Evolutionary conservation across 2,797 vertebrate species (phyloP), one percentile per base, ranked within the genome.

Genomic region (Steatocranus sp.): DNA sequence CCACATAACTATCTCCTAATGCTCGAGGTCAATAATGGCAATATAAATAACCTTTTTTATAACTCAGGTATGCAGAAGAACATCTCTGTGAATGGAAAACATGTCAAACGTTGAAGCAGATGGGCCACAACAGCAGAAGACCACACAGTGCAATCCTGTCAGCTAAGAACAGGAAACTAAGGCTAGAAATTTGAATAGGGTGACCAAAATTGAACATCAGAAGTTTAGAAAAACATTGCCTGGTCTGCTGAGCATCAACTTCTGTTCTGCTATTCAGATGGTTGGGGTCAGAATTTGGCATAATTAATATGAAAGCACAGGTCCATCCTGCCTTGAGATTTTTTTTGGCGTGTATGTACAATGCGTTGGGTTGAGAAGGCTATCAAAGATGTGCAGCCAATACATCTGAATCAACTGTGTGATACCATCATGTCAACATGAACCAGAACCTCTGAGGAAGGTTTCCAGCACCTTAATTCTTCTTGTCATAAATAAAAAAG

Each of bases 401-500:
- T 56, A 56, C 27, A 32, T 11, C 54, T 1, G 17, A 61, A 61
- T 11, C 0, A 61, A 61, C 30, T 61, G 6, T 5, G 30, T 9
- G 61, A 38, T 46, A 17, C 15, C 15, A 46, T 46, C 15, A 46
- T 46, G 15, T 46, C 61, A 38, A 38, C 9, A 38, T 66, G 34
- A 23, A 66, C n/a, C n/a, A 66, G n/a, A 38, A 38, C 3, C 1
- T 38, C 61, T 4, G 61, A 41, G 3, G 34, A 38, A 38, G 36
- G 34, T 15, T 66, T 66, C n/a, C 34, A 66, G 34, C 61, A 66
- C 0, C n/a, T 66, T 38, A 14, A 23, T 66, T 23, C 34, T 66
- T 23, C 20, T 0, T 23, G 12, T 23, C 61, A 66, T 23, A 32
- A 58, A 58, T 58, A 9, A 58, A 32, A 32, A 58, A 0, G 0